phyloP scores from a whole-genome alignment of 2,113 vertebrate species.

The Cyprinodon tularosa region DNA sequence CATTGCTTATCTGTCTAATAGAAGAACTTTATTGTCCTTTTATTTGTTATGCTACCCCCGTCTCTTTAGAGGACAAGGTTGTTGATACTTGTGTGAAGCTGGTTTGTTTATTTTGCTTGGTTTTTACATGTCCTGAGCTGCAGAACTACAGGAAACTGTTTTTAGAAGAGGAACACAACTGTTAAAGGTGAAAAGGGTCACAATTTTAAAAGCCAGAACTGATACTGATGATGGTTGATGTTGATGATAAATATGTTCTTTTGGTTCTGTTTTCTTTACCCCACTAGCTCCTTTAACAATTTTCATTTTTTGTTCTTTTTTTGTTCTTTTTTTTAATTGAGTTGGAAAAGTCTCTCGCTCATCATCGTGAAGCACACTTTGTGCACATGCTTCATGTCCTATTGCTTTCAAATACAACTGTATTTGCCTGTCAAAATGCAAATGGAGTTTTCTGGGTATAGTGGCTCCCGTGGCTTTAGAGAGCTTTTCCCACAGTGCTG shows the following conservation, averaged over 20 bases:
- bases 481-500: constrained; percentile 34
- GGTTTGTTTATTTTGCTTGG: constrained; percentile 39
- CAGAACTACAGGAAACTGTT: constrained; percentile 56
- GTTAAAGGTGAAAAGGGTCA: constrained; percentile 50
- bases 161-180: not conserved
- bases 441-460: constrained; percentile 47
- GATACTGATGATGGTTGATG: too few relatives aligned
- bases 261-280: not conserved
- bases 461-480: constrained; percentile 33
- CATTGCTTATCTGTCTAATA: not conserved
- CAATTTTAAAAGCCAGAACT: constrained; percentile 20
- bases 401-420: constrained; percentile 24
- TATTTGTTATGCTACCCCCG: constrained; percentile 1
- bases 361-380: constrained; percentile 25
- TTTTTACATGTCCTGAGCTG: constrained; percentile 50
- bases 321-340: constrained; percentile 30
- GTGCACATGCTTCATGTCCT: constrained; percentile 12
- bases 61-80: constrained; percentile 31
- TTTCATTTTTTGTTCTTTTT: constrained; percentile 17
- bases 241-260: not conserved
- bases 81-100: constrained; percentile 39
- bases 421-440: constrained; percentile 62
- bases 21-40: not conserved
- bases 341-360: constrained; percentile 15
- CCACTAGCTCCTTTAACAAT: not conserved